phyloP scores from a whole-genome alignment of 2,113 vertebrate genomes.

The Holacanthus passer region DNA sequence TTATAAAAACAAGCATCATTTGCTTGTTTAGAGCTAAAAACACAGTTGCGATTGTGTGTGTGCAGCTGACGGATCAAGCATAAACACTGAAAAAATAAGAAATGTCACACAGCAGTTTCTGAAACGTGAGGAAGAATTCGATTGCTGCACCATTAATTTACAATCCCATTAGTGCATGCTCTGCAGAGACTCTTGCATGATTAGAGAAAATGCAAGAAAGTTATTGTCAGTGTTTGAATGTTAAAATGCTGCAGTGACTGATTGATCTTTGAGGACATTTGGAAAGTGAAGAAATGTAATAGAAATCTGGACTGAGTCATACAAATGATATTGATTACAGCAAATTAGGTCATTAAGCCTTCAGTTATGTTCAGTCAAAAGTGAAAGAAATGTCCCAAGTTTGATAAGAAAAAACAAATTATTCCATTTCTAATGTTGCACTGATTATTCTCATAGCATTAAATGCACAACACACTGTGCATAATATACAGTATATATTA shows the following conservation, averaged over 20 bases:
- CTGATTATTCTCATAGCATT: background rate
- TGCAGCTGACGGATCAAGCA: background rate
- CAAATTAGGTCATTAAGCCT: background rate
- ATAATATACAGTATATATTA: background rate
- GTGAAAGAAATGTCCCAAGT: background rate
- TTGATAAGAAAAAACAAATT: background rate
- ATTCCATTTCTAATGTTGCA: background rate
- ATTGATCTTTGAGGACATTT: background rate
- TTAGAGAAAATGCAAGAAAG: background rate
- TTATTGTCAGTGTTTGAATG: background rate
- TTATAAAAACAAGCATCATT: conserved; percentile 6
- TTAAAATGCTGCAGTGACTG: background rate
- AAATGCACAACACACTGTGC: too few species aligned
- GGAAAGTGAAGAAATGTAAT: background rate
- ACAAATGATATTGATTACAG: background rate
- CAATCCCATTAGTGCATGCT: background rate
- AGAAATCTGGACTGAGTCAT: background rate
- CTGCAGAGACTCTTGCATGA: background rate
- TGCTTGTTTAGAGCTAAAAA: background rate
- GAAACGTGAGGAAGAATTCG: background rate
- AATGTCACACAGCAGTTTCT: background rate
- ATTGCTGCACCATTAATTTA: background rate
- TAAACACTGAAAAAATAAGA: background rate
- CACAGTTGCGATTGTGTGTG: background rate
- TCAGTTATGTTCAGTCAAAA: background rate